Evolutionary conservation across 2,797 vertebrate genomes (phyloP).

Genomic region (Corythornis leucogaster): DNA sequence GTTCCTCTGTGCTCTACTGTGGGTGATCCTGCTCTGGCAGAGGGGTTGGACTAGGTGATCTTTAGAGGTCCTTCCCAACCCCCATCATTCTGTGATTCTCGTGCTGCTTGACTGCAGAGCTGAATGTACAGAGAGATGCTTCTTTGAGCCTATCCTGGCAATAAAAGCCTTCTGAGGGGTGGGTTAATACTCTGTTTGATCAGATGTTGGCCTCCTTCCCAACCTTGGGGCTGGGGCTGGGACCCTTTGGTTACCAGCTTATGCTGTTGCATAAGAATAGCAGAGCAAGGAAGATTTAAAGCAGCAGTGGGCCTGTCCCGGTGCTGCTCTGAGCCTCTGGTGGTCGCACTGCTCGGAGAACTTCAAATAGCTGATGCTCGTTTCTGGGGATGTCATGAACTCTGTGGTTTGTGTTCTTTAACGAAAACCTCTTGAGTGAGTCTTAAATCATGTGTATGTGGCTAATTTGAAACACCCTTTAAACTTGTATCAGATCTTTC

Average conservation of each 20-base stretch:
- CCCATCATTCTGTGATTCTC: too few relatives aligned
- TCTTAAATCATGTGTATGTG: background rate
- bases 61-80: too few relatives aligned
- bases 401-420: background rate
- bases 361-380: background rate
- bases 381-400: background rate
- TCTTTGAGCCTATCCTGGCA: background rate
- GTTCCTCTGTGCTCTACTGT: too few relatives aligned
- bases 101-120: background rate
- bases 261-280: background rate
- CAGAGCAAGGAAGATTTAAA: background rate
- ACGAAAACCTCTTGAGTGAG: background rate
- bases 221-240: background rate
- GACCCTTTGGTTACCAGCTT: background rate
- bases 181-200: background rate
- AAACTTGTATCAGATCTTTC: background rate
- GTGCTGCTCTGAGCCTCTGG: background rate
- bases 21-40: too few relatives aligned
- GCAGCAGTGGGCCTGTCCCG: fast-evolving
- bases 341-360: background rate
- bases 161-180: background rate
- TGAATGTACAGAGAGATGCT: background rate
- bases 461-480: background rate
- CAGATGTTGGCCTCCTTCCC: background rate
- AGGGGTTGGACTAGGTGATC: too few relatives aligned